Evolutionary conservation across 1,140 invertebrate species (phyloP), one percentile per base, ranked within the genome.

Genomic region (Bilobella aurantiaca): DNA sequence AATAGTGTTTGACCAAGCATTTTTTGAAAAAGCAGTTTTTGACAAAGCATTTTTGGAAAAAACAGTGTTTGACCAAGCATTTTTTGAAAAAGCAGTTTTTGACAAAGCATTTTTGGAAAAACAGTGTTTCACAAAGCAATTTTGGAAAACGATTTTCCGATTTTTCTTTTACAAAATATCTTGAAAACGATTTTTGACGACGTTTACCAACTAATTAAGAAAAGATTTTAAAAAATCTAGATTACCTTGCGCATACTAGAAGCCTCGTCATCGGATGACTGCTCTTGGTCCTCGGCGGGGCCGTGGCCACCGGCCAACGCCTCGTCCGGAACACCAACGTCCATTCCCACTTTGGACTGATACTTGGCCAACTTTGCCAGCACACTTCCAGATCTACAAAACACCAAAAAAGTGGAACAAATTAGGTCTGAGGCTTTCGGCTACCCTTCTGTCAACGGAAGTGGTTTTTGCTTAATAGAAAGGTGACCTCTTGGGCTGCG

Each of bases 291-390:
- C 1, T 62, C 37, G 14, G 46, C 57, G 12, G 64, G 66, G 14
- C 49, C 62, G 18, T 63, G 58, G 28, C 64, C 64, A 16, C 86
- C 87, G 75, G 88, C 87, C 28, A 88, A 76, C 46, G 82, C 83
- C 66, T 89, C 87, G 74, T 88, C 86, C 2, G 84, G 82, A 1
- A 89, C 84, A 1, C 86, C 86, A 65, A 87, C 82, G 73, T 88
- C 86, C 86, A 88, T 88, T 27, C 87, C 88, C 79, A 65, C 47
- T 12, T 32, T 49, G 27, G 63, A 53, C 63, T 69, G 57, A 56
- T 69, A 71, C 34, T 71, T 71, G 30, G 64, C 65, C n/a, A 71
- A 47, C 27, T 69, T 66, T 5, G 69, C 66, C 30, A 62, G 25
- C 25, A 66, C 65, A 23, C 57, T 60, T 25, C 57, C 59, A 21